phyloP scores from a whole-genome alignment of 2,797 vertebrate species.

The Enteromius thamalakanensis region DNA sequence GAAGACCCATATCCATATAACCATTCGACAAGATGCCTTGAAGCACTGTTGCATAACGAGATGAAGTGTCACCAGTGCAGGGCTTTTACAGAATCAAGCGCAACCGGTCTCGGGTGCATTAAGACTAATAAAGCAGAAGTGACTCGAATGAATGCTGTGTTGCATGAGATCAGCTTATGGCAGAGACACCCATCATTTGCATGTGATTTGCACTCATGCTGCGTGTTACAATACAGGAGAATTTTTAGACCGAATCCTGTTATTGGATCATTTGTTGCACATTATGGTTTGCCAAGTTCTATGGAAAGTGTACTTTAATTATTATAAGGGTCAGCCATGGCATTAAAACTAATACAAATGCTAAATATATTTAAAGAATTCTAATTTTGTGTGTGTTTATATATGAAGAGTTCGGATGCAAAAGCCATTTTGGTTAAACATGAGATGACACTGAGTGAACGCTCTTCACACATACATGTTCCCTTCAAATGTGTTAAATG shows the following conservation, averaged over 20 bases:
- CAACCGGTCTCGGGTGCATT: not conserved
- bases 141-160: not conserved
- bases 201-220: constrained; percentile 22
- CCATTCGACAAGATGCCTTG: constrained; percentile 1
- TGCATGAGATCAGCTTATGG: constrained; percentile 13
- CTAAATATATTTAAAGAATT: no score
- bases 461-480: no score
- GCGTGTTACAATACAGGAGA: not conserved
- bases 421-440: no score
- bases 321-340: not conserved
- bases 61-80: not conserved
- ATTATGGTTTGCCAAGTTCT: not conserved
- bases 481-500: no score
- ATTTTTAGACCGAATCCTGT: not conserved
- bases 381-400: not conserved
- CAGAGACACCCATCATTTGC: not conserved
- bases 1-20: not conserved
- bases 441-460: no score
- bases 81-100: not conserved
- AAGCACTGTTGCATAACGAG: not conserved
- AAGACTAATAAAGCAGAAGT: constrained; percentile 27
- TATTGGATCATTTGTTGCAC: not conserved
- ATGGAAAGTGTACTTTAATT: not conserved
- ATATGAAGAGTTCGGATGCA: not conserved
- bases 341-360: no score